Conservation (phyloP, 2,113 vertebrate genomes). For the Pseudopipra pipra region DNA sequence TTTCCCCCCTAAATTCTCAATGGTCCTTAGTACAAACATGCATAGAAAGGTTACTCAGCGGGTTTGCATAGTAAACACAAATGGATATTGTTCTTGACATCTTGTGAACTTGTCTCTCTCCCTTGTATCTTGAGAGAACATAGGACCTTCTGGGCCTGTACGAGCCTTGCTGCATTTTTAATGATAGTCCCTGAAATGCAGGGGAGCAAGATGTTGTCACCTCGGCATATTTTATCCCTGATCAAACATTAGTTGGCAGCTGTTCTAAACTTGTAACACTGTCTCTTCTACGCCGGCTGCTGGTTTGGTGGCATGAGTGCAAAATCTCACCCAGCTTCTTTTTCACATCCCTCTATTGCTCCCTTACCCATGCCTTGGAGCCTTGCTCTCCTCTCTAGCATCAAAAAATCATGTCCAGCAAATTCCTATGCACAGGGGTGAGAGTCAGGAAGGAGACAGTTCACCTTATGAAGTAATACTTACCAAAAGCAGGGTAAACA, state of each 20-base stretch:
- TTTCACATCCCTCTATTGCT: background rate
- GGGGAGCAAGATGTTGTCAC: slow-evolving; percentile 89
- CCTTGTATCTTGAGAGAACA: slow-evolving; percentile 80
- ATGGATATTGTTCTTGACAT: slow-evolving; percentile 87
- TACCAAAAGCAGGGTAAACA: background rate
- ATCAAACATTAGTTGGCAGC: slow-evolving; percentile 92
- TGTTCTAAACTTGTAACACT: slow-evolving; percentile 85
- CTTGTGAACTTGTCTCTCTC: slow-evolving; percentile 85
- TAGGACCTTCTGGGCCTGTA: slow-evolving; percentile 81
- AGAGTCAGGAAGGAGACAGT: background rate
- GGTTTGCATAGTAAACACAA: slow-evolving; percentile 81
- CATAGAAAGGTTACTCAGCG: slow-evolving; percentile 69
- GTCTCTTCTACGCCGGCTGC: slow-evolving; percentile 80
- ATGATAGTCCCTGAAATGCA: slow-evolving; percentile 87
- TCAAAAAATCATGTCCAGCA: background rate
- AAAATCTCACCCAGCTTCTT: slow-evolving; percentile 74
- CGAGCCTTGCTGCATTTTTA: slow-evolving; percentile 87
- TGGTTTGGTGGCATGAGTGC: slow-evolving; percentile 73
- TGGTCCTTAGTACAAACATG: slow-evolving; percentile 71
- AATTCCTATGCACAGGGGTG: background rate
- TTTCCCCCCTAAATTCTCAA: slow-evolving; percentile 57
- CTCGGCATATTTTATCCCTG: slow-evolving; percentile 92
- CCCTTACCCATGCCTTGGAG: background rate
- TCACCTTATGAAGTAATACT: background rate
- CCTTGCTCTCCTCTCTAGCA: background rate